Base-by-base conservation (phyloP, 2,113 vertebrate species). In the Lepus americanus region DNA sequence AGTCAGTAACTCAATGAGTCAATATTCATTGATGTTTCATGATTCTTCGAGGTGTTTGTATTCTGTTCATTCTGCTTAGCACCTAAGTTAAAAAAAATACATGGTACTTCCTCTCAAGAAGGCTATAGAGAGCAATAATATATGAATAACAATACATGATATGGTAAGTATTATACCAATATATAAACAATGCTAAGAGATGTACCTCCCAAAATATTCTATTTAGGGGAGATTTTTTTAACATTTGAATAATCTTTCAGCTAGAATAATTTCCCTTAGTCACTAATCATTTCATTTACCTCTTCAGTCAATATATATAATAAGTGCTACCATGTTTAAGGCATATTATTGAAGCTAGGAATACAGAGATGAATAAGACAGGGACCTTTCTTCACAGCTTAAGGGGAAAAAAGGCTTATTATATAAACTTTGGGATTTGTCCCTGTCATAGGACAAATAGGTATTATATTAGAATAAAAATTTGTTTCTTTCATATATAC, bases 401-500 rank as follows among this genome's bases (percentile, higher is more conserved):
- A 59, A 55, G 69, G 11, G 31, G 25, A 61, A 79, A 69, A n/a
- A 5, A 39, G 31, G 10, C 20, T 61, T 23, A n/a, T 31, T 55
- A 72, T 66, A 36, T 44, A 36, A 89, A 89, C 11, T 39, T 66
- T 6, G 14, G 63, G 51, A 79, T 29, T 87, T 8, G 51, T 90
- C 29, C n/a, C 12, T 77, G 19, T 31, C 31, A 20, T 49, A 36
- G 25, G 51, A 55, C 22, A 61, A 89, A 77, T 14, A 84, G 25
- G 12, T 76, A 33, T 80, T 55, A 89, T 49, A 92, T 95, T 76
- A 82, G 33, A 59, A 78, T 84, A 78, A 73, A 87, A 64, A 5
- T 59, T 87, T 90, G 36, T 29, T 86, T 66, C 13, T 81, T 77
- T 23, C 44, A 67, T 59, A 59, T 59, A 59, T 59, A 74, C 27